Conservation (phyloP, 2,888 invertebrate genomes). For the Sussaba pulchella region DNA sequence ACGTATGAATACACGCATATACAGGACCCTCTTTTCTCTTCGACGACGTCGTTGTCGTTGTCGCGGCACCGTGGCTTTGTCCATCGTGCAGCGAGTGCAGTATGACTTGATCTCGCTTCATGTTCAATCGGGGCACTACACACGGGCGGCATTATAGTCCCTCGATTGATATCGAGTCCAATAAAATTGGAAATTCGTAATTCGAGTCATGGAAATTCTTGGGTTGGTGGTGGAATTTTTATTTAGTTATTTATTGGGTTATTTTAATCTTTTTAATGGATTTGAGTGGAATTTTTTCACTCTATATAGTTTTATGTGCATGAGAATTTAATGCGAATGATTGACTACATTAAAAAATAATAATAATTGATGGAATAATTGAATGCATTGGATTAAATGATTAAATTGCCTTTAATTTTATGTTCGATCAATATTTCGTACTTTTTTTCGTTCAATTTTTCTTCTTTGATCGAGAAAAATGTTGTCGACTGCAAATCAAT, state of each 20-base stretch:
- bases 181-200: constrained; percentile 43
- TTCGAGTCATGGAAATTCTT: not conserved
- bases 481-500: too few species aligned
- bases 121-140: constrained; percentile 18
- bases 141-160: not conserved
- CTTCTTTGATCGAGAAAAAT: too few species aligned
- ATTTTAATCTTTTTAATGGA: not conserved
- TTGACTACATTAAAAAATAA: too few species aligned
- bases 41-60: constrained; percentile 9
- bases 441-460: too few species aligned
- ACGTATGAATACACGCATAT: constrained; percentile 4
- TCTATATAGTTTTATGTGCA: too few species aligned
- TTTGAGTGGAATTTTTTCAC: too few species aligned
- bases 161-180: constrained; percentile 27
- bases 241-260: not conserved
- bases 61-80: constrained; percentile 59
- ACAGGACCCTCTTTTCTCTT: constrained; percentile 34
- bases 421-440: too few species aligned
- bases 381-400: too few species aligned
- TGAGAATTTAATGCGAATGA: too few species aligned
- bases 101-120: constrained; percentile 45
- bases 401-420: too few species aligned
- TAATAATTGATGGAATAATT: too few species aligned
- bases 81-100: constrained; percentile 46
- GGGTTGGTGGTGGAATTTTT: not conserved